Base-by-base conservation (phyloP, 2,113 vertebrate species). In the Archocentrus centrarchus region DNA sequence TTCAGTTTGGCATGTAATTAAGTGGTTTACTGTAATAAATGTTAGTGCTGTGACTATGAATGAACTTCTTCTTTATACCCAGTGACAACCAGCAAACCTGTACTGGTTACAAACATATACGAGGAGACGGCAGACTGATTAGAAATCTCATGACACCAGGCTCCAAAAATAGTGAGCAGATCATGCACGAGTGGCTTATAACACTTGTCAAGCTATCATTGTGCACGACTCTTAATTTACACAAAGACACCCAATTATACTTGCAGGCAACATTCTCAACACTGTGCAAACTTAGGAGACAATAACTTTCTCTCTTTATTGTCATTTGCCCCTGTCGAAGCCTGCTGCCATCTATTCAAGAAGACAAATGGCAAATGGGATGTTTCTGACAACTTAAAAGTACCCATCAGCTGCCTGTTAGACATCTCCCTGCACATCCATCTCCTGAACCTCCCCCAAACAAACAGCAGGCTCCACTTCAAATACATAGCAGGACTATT, bases 401-500 rank as follows among this genome's bases (percentile, higher is more conserved):
- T 96, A 90, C 89, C 91, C 80, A 92, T 94, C 94, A 94, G 94
- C 53, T 94, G 94, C 91, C 93, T 92, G 2, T 73, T 88, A 95
- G 95, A 93, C 95, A 94, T 96, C 96, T 96, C 93, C 94, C 94
- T 85, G 96, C 85, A 95, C 93, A 95, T 94, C 95, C 94, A 96
- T 81, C 92, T 86, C 93, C 85, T 24, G 93, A 92, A 94, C 92
- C 91, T 95, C 93, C 94, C 95, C 95, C 94, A 97, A 97, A 97
- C 96, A 97, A 97, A 97, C 92, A 97, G 92, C 92, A 95, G 94
- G 93, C 95, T 95, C 87, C 88, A 94, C 96, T 97, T 97, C 96
- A 97, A 96, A 96, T 96, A 90, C 96, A 96, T 97, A 97, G 94
- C 95, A 95, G 95, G 94, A 96, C 95, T 96, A 95, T 97, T 96